A percentile compares a stretch with the other conserved stretches of the same genome.
Conservation (phyloP, 2,113 vertebrate genomes). For the Macaca nemestrina region DNA sequence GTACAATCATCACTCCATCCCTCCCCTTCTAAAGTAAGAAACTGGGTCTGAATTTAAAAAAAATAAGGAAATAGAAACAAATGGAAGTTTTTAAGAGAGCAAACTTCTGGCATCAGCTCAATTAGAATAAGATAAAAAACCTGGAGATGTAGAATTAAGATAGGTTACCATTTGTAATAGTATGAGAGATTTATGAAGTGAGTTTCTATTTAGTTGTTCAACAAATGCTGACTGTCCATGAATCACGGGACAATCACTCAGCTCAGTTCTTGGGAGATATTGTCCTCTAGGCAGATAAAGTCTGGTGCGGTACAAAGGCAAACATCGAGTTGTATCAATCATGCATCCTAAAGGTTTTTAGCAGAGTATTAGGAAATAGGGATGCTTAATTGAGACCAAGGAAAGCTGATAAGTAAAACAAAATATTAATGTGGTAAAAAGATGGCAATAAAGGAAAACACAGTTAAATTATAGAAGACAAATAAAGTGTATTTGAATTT, state of each 20-base stretch:
- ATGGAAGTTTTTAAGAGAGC: neutral
- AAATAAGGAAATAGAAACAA: neutral
- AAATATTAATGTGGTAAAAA: neutral
- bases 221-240: neutral
- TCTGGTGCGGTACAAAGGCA: neutral
- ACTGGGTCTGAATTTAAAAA: neutral
- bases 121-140: neutral
- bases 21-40: neutral
- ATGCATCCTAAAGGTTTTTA: neutral
- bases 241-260: neutral
- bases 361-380: neutral
- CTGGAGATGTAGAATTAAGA: neutral
- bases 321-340: neutral
- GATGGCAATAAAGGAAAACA: neutral
- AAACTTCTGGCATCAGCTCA: neutral
- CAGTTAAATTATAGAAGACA: neutral
- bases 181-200: neutral
- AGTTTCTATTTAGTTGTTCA: neutral
- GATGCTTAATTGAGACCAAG: neutral
- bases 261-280: neutral
- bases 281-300: neutral
- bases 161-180: neutral
- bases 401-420: neutral
- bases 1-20: neutral
- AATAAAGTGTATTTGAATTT: neutral